A percentile compares a stretch with the other conserved stretches of the same genome.
phyloP scores from a whole-genome alignment of 2,113 vertebrate genomes.

The Leiothrix lutea region DNA sequence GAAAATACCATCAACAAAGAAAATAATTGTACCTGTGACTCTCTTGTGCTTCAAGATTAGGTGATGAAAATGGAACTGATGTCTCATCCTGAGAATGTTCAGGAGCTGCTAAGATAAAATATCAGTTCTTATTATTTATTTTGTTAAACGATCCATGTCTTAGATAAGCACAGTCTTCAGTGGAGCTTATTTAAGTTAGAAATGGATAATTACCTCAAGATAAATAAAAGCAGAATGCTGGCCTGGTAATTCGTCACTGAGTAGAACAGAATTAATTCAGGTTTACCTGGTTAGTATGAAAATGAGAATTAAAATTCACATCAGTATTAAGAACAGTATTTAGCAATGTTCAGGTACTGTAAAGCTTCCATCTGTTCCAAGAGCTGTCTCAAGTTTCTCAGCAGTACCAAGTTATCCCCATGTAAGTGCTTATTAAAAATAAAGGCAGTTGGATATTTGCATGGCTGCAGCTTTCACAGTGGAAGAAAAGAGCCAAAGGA shows the following conservation, averaged over 20 bases:
- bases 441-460: background rate
- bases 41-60: background rate
- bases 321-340: background rate
- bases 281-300: slow-evolving; percentile 9
- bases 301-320: background rate
- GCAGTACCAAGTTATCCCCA: background rate
- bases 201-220: background rate
- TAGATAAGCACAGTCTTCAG: background rate
- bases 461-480: background rate
- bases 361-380: background rate
- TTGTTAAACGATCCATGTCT: background rate
- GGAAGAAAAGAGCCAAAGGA: background rate
- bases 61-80: background rate
- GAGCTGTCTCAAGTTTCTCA: background rate
- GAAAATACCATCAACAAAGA: background rate
- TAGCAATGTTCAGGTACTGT: background rate
- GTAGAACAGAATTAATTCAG: background rate
- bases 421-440: background rate
- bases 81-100: background rate
- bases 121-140: background rate
- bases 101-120: background rate
- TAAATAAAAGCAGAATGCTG: background rate
- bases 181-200: background rate
- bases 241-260: background rate
- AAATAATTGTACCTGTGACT: background rate